Conservation (phyloP, 2,888 invertebrate species). For the Cerastis rubricosa region DNA sequence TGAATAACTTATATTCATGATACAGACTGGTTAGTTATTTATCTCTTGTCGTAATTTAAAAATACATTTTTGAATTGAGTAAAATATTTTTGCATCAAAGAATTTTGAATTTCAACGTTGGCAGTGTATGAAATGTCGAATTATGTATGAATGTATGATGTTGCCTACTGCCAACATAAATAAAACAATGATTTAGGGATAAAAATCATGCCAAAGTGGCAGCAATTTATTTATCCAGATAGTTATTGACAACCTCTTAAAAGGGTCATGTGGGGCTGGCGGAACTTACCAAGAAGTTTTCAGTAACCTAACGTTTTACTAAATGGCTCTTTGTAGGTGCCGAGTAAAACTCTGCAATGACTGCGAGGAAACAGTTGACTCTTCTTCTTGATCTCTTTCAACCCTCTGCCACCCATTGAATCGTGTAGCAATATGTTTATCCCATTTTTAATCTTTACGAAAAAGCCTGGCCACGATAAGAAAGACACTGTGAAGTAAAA, state of each 20-base stretch:
- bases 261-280: neutral
- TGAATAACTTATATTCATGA: constrained; percentile 57
- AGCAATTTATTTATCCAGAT: neutral
- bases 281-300: neutral
- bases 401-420: too few relatives aligned
- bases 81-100: constrained; percentile 11
- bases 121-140: neutral
- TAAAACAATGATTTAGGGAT: neutral
- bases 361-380: neutral
- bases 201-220: neutral
- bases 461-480: neutral
- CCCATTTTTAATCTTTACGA: neutral
- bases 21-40: constrained; percentile 46
- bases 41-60: constrained; percentile 36
- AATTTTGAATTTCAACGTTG: constrained; percentile 22
- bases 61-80: constrained; percentile 9
- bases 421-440: neutral
- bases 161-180: neutral
- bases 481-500: neutral
- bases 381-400: too few relatives aligned
- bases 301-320: neutral
- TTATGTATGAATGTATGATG: neutral
- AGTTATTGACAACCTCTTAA: neutral
- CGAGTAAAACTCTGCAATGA: neutral
- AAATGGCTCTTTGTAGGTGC: neutral